A percentile compares a stretch with the other conserved stretches of the same genome.
These are phyloP conservation scores for Sebastes variabilis DNA, from an alignment of 2,797 vertebrate genomes.

Conservation along the genomic window DNA sequence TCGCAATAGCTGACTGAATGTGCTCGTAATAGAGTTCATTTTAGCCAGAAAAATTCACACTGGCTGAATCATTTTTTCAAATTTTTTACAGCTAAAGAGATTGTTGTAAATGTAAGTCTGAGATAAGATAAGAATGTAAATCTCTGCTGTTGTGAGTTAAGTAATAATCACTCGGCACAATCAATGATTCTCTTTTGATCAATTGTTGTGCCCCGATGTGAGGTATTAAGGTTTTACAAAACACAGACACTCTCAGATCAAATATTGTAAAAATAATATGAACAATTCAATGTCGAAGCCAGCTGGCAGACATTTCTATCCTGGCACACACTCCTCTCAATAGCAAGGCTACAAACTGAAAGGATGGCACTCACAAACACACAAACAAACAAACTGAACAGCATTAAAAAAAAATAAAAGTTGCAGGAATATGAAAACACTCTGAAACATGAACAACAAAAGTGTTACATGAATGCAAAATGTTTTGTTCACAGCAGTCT, in stretches of 20 bases:
- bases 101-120: too few species aligned
- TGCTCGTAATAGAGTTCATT: too few species aligned
- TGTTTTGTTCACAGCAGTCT: slow-evolving; percentile 14
- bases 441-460: neutral
- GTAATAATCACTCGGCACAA: neutral
- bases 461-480: slow-evolving; percentile 3
- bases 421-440: neutral
- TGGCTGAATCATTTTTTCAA: too few species aligned
- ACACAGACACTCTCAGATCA: too few species aligned
- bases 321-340: neutral
- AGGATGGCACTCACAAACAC: neutral
- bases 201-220: too few species aligned
- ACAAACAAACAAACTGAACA: neutral
- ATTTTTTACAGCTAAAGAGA: too few species aligned
- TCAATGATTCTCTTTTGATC: neutral
- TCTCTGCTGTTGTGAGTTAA: neutral
- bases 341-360: neutral
- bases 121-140: neutral
- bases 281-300: neutral
- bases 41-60: too few species aligned
- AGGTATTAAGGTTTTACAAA: too few species aligned
- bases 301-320: neutral
- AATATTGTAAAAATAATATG: neutral
- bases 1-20: too few species aligned
- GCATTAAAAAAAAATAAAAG: neutral